These are phyloP conservation scores for Chelonoidis abingdonii DNA, from an alignment of 2,113 vertebrate genomes.

Conservation along the genomic window DNA sequence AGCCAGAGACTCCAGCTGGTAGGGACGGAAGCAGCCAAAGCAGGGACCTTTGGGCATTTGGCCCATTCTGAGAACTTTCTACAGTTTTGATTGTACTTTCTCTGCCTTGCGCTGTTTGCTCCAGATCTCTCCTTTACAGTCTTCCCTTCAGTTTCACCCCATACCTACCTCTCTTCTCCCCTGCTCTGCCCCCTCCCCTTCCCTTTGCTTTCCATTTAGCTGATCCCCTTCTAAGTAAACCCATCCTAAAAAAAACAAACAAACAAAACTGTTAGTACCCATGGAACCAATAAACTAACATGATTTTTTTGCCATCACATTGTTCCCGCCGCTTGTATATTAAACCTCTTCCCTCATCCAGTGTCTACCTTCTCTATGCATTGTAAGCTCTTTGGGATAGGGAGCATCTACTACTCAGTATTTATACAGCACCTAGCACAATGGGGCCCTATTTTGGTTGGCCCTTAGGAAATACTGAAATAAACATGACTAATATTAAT, in stretches of 20 bases:
- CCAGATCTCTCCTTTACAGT: not conserved
- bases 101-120: not conserved
- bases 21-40: not conserved
- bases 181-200: not conserved
- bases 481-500: not conserved
- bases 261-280: not conserved
- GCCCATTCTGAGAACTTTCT: not conserved
- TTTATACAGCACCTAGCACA: not conserved
- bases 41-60: not conserved
- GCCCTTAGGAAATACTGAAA: not conserved
- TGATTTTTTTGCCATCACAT: not conserved
- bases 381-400: not conserved
- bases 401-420: not conserved
- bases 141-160: not conserved
- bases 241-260: not conserved
- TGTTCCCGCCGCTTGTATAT: not conserved
- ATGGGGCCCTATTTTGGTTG: not conserved
- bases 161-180: not conserved
- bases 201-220: not conserved
- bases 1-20: not conserved
- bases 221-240: not conserved
- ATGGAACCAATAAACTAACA: not conserved
- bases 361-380: not conserved
- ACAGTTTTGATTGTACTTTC: not conserved
- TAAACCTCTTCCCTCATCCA: not conserved